Evolutionary conservation across 1,140 invertebrate species (phyloP).

Genomic region (Diorhabda carinulata): DNA sequence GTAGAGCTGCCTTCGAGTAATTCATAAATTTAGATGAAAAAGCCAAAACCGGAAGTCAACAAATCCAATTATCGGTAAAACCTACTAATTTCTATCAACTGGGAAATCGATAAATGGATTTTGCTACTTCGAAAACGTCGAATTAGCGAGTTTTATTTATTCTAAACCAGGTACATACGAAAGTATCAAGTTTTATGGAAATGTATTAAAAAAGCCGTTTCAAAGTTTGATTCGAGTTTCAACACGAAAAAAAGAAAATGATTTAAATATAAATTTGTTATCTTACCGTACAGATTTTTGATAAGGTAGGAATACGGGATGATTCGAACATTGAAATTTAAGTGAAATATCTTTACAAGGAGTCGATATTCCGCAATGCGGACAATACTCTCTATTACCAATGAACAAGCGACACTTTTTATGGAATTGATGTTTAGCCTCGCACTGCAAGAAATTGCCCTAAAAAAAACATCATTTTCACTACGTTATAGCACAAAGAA

Average conservation of each 20-base stretch:
- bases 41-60: no score
- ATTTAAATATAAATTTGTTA: constrained; percentile 21
- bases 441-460: constrained; percentile 67
- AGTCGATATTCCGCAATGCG: constrained; percentile 63
- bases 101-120: no score
- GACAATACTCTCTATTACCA: constrained; percentile 53
- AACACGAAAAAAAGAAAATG: not conserved
- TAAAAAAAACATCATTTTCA: constrained; percentile 36
- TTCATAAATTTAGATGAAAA: no score
- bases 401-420: constrained; percentile 58
- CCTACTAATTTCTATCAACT: no score
- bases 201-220: no score
- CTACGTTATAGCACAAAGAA: constrained; percentile 13
- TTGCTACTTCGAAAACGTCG: no score
- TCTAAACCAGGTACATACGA: no score
- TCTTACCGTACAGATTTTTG: constrained; percentile 50
- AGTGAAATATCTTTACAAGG: constrained; percentile 57
- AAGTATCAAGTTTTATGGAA: no score
- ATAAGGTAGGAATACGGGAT: constrained; percentile 57
- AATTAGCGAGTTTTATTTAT: no score
- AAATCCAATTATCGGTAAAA: no score
- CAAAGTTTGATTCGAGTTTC: not conserved
- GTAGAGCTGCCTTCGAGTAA: no score
- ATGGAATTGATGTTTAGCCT: constrained; percentile 65
- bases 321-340: constrained; percentile 54